These are phyloP conservation scores for Schlechtendalia chinensis DNA, from an alignment of 1,140 invertebrate genomes.

Conservation along the genomic window DNA sequence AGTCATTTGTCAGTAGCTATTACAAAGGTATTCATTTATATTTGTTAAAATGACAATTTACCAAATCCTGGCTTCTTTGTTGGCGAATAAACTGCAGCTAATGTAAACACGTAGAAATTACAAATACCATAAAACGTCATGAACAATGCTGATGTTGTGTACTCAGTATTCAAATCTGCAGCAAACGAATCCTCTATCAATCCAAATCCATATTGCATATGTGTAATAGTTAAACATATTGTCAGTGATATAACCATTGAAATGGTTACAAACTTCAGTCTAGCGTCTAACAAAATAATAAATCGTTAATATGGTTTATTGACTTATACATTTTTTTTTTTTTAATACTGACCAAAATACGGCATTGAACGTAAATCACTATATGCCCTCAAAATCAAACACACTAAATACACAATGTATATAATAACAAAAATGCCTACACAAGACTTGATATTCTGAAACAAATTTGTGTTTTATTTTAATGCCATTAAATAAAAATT, in stretches of 20 bases:
- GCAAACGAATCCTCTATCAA: slow-evolving; percentile 92
- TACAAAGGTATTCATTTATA: background rate
- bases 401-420: slow-evolving; percentile 81
- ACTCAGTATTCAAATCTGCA: slow-evolving; percentile 74
- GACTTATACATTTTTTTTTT: background rate
- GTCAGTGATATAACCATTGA: slow-evolving; percentile 79
- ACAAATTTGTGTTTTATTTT: slow-evolving; percentile 53
- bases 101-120: slow-evolving; percentile 90
- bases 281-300: slow-evolving; percentile 69
- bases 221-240: slow-evolving; percentile 76
- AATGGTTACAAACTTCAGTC: slow-evolving; percentile 86
- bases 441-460: slow-evolving; percentile 79
- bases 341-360: slow-evolving; percentile 78
- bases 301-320: background rate
- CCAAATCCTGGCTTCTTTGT: slow-evolving; percentile 76
- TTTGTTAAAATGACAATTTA: slow-evolving; percentile 58
- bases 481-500: background rate
- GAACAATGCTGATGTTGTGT: slow-evolving; percentile 89
- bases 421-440: slow-evolving; percentile 82
- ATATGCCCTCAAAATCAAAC: slow-evolving; percentile 84
- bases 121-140: slow-evolving; percentile 93
- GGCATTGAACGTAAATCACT: slow-evolving; percentile 94
- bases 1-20: too few relatives aligned
- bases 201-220: slow-evolving; percentile 81
- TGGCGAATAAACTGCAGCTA: slow-evolving; percentile 93